Evolutionary conservation across 1,140 invertebrate genomes (phyloP), one percentile per base, ranked within the genome.

Genomic region (Dryas iulia): DNA sequence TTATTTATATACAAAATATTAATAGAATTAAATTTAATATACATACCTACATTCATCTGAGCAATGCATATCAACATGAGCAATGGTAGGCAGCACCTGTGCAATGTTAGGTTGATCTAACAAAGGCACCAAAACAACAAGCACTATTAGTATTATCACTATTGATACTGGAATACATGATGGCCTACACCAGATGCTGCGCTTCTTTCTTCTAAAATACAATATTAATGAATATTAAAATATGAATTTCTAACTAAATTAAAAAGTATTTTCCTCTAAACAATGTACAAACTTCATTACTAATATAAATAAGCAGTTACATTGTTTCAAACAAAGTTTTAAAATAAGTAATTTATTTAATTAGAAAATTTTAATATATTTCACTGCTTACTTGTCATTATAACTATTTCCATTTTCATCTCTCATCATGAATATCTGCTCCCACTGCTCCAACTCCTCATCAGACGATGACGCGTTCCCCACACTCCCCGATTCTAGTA

Each of bases 141-240:
- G 87, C 28, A 96, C 94, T 66, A 96, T 96, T 59, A 97, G 81
- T 24, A 96, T 89, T 72, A 96, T 92, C 60, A 97, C 96, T 81
- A 96, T 94, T 12, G 95, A 95, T 35, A 97, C 96, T 18, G 96
- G 96, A 74, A 97, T 96, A 83, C 95, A 97, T 39, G 95, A 96
- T 7, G 95, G 96, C 59, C 94, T 93, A 84, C 95, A 96, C 95
- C 92, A 93, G 68, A 89, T 92, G 60, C 91, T 91, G 25, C 85
- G 75, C 73, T 92, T 91, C 80, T 92, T 92, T 69, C 92, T 90
- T 76, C 87, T 91, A 54, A 59, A 59, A 70, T 63, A 69, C 53
- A 68, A 30, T 18, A 21, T 21, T 18, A 47, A 2, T 21, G 10
- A 1, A 47, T 47, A 21, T 47, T 35, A 35, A 35, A 35, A 35